A percentile compares a stretch with the other conserved stretches of the same genome.
Conservation (phyloP, 2,888 invertebrate genomes). For the Amblyjoppa fuscipennis region DNA sequence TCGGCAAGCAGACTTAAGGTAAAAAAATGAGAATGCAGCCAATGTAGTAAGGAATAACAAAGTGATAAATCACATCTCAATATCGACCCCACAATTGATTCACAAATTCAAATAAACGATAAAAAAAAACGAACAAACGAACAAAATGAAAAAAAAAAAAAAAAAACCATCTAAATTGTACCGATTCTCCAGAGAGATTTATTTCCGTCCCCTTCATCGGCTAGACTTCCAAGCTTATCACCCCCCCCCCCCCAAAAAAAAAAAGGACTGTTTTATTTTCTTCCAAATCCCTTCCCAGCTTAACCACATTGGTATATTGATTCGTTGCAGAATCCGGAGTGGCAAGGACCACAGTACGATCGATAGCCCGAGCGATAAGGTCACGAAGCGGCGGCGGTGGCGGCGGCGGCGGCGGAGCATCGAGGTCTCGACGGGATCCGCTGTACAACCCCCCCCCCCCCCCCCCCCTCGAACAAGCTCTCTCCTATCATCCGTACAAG, state of each 20-base stretch:
- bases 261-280: conserved; percentile 24
- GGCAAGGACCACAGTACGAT: conserved; percentile 59
- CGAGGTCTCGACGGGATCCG: conserved; percentile 44
- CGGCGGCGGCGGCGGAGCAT: background rate
- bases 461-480: background rate
- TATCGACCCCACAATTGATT: no score
- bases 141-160: background rate
- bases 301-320: conserved; percentile 54
- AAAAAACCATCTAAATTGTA: background rate
- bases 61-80: no score
- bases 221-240: background rate
- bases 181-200: no score
- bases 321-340: conserved; percentile 58
- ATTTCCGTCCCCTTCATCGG: background rate
- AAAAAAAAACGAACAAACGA: background rate
- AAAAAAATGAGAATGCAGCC: no score
- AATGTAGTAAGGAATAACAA: no score
- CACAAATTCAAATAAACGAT: no score
- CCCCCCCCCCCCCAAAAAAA: no score
- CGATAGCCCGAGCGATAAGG: conserved; percentile 64
- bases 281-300: background rate
- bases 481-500: conserved; percentile 18
- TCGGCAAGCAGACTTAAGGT: no score
- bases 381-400: conserved; percentile 33
- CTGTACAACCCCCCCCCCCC: background rate